Evolutionary conservation across 2,797 vertebrate species (phyloP).

Genomic region (Chaenodraco wilsoni): DNA sequence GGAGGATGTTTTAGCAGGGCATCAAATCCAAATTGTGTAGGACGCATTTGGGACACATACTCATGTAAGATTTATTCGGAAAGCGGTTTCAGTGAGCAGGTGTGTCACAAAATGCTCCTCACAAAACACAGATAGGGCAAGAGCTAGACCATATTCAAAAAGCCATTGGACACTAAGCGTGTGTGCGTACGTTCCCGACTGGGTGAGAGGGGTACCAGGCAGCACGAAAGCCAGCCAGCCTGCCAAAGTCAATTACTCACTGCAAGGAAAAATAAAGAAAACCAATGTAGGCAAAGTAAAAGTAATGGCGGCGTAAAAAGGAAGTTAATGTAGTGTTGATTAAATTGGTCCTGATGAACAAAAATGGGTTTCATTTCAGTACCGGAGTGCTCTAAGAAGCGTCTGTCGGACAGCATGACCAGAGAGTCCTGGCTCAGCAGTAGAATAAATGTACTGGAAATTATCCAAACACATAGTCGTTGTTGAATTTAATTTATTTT

Average conservation of each 20-base stretch:
- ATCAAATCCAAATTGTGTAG: conserved; percentile 58
- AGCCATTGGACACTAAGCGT: conserved; percentile 8
- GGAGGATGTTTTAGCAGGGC: conserved; percentile 54
- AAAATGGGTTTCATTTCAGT: conserved; percentile 38
- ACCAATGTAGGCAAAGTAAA: conserved; percentile 30
- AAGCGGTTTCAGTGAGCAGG: conserved; percentile 51
- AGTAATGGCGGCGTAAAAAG: conserved; percentile 26
- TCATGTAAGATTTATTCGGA: conserved; percentile 65
- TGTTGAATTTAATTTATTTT: conserved; percentile 35
- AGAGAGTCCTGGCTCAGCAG: conserved; percentile 5
- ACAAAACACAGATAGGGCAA: conserved; percentile 23
- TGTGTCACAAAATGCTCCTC: conserved; percentile 47
- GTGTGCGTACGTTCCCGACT: not conserved
- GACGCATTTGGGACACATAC: conserved; percentile 60
- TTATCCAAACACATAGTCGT: conserved; percentile 29
- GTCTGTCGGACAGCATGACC: conserved; percentile 27
- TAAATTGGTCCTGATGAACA: conserved; percentile 57
- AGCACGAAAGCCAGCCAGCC: conserved; percentile 13
- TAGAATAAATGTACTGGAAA: conserved; percentile 49
- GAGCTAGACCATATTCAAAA: conserved; percentile 3
- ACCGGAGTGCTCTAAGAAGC: conserved; percentile 12
- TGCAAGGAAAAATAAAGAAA: conserved; percentile 2
- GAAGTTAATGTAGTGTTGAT: conserved; percentile 40
- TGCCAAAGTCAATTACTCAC: conserved; percentile 48
- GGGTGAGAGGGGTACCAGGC: conserved; percentile 7